Evolutionary conservation across 2,113 vertebrate genomes (phyloP), one percentile per base, ranked within the genome.

Genomic region (Calidris pugnax): DNA sequence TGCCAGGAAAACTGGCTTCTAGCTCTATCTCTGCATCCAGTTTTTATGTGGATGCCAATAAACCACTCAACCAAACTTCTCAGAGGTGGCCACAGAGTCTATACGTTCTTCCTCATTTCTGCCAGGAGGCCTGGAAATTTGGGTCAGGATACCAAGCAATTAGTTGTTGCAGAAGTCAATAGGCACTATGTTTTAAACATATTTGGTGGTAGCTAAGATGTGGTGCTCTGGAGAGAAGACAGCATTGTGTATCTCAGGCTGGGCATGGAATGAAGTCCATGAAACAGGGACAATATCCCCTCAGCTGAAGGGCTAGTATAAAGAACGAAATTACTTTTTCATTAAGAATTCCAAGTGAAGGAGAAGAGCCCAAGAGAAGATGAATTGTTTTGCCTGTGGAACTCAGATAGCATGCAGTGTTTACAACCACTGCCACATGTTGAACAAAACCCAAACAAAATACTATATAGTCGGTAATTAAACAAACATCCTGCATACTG

Each of bases 381-480:
- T 1, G 19, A 68, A 8, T 2, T 28, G 85, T 73, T 90, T 27
- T 88, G 85, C 75, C 67, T 45, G 1, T 48, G 55, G 86, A 73
- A 50, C 64, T 78, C 41, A 23, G 57, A 9, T 51, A 85, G 91
- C 73, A 43, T 15, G 27, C 30, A 6, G 80, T 89, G 69, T 92
- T 94, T 81, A 92, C 89, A 78, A 24, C 86, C 87, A 60, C 51
- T 22, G 32, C 81, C 94, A 84, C 68, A 30, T 81, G 86, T 63
- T 60, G 68, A 95, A 75, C 77, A 93, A 56, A 92, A 91, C 91
- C 95, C 95, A 97, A 96, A 95, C 93, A 96, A 89, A 94, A 93
- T 60, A 30, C 53, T 77, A 87, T 10, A 16, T 32, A 94, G 85
- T 18, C 80, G 67, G 41, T 93, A 89, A 95, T 96, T 78, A 91